phyloP scores from a whole-genome alignment of 2,113 vertebrate genomes.

The Poeciliopsis prolifica region DNA sequence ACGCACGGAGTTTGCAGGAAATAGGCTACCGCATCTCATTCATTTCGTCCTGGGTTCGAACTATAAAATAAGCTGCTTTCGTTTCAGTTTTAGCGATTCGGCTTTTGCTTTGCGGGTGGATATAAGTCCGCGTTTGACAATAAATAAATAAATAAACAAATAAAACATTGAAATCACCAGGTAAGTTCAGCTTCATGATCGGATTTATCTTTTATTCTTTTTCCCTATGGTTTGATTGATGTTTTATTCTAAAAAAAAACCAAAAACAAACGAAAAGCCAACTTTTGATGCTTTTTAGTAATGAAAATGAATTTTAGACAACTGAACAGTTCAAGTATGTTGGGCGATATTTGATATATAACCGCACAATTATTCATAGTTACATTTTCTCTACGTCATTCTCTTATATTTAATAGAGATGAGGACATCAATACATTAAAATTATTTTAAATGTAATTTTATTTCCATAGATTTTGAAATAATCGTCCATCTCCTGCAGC shows the following conservation, averaged over 20 bases:
- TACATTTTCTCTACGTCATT: neutral
- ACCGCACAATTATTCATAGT: neutral
- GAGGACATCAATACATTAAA: too few relatives aligned
- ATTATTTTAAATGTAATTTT: neutral
- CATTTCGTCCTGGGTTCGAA: conserved; percentile 14
- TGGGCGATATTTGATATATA: neutral
- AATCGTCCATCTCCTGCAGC: neutral
- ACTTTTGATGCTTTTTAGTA: too few relatives aligned
- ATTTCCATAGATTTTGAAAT: neutral
- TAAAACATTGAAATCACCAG: conserved; percentile 27
- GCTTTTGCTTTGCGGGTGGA: conserved; percentile 37
- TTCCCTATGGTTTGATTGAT: too few relatives aligned
- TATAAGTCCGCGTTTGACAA: conserved; percentile 20
- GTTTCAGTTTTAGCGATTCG: neutral
- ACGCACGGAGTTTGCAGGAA: conserved; percentile 47
- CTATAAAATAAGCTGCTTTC: conserved; percentile 4
- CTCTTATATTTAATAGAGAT: neutral
- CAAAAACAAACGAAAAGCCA: too few relatives aligned
- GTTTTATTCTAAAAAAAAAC: too few relatives aligned
- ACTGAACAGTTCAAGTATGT: neutral
- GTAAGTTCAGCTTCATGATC: conserved; percentile 48
- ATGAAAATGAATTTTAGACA: neutral
- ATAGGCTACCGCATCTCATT: conserved; percentile 34
- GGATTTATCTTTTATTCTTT: too few relatives aligned
- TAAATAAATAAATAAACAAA: neutral